These are phyloP conservation scores for Archaeoteleia sp. DNA, from an alignment of 2,888 invertebrate genomes.

Conservation along the genomic window DNA sequence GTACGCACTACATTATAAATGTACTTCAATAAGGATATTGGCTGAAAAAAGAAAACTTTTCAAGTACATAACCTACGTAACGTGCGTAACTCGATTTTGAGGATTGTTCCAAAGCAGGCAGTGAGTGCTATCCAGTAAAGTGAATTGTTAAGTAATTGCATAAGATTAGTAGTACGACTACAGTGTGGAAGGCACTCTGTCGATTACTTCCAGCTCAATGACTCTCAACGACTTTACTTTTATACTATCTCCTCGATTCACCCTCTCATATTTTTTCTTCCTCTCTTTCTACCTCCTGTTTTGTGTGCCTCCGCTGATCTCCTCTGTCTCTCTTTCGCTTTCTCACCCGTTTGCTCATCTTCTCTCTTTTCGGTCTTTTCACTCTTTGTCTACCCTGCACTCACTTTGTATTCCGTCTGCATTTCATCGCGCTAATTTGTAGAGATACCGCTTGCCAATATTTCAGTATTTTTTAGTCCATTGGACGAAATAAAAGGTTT, in stretches of 20 bases:
- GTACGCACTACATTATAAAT: no score
- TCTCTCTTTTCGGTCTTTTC: conserved; percentile 12
- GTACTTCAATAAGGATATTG: no score
- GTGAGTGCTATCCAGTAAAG: conserved; percentile 71
- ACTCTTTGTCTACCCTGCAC: conserved; percentile 18
- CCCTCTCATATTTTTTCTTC: conserved; percentile 50
- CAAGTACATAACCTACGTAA: conserved; percentile 42
- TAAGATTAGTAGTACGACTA: conserved; percentile 71
- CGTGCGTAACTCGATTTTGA: conserved; percentile 68
- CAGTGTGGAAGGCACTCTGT: conserved; percentile 72
- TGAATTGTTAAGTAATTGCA: conserved; percentile 75
- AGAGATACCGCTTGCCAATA: conserved; percentile 75
- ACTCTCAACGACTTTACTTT: conserved; percentile 74
- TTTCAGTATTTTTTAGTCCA: conserved; percentile 72
- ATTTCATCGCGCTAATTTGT: conserved; percentile 74
- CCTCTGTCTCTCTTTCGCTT: conserved; percentile 23
- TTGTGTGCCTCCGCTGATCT: conserved; percentile 1
- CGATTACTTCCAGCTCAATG: conserved; percentile 74
- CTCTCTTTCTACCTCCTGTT: conserved; percentile 27
- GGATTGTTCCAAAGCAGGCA: conserved; percentile 70
- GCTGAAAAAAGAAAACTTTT: conserved; percentile 35
- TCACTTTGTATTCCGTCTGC: conserved; percentile 68
- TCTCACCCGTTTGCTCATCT: conserved; percentile 32
- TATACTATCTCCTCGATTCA: conserved; percentile 63
- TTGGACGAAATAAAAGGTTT: conserved; percentile 62